Percentiles rank a stretch among this genome's conserved stretches.
Evolutionary conservation across 2,888 invertebrate species (phyloP).

Genomic region (Netelia melanura): DNA sequence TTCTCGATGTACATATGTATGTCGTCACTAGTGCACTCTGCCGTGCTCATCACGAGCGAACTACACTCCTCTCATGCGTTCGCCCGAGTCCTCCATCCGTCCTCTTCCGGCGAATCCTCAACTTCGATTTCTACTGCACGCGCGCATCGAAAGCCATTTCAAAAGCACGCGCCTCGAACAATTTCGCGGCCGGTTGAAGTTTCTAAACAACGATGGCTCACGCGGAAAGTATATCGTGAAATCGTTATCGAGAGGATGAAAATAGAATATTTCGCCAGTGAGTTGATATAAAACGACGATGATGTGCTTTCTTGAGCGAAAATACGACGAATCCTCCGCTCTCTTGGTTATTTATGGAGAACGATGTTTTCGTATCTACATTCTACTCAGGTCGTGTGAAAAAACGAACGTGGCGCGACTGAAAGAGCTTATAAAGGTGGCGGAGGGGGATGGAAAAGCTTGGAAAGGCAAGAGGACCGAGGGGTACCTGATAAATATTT

Average conservation of each 20-base stretch:
- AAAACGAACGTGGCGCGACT: conserved; percentile 4
- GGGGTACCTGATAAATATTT: conserved; percentile 62
- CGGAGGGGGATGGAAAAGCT: conserved; percentile 25
- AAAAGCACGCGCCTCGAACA: no score
- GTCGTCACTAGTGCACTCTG: no score
- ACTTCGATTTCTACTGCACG: no score
- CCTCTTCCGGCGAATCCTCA: no score
- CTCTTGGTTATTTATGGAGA: conserved; percentile 47
- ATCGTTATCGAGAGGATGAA: background rate
- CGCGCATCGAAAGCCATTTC: no score
- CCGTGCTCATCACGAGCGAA: no score
- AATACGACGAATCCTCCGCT: background rate
- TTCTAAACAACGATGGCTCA: no score
- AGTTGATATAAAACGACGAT: background rate
- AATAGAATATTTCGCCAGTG: background rate
- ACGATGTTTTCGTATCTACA: conserved; percentile 43
- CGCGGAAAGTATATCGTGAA: background rate
- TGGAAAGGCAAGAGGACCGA: conserved; percentile 41
- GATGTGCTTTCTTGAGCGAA: background rate
- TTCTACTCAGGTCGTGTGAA: conserved; percentile 17
- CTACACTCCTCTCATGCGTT: no score
- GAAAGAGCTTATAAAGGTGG: conserved; percentile 21
- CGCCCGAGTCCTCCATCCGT: no score
- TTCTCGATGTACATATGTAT: no score
- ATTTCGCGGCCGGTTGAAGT: no score